phyloP scores from a whole-genome alignment of 2,888 invertebrate species.

The Cataglyphis albicans region DNA sequence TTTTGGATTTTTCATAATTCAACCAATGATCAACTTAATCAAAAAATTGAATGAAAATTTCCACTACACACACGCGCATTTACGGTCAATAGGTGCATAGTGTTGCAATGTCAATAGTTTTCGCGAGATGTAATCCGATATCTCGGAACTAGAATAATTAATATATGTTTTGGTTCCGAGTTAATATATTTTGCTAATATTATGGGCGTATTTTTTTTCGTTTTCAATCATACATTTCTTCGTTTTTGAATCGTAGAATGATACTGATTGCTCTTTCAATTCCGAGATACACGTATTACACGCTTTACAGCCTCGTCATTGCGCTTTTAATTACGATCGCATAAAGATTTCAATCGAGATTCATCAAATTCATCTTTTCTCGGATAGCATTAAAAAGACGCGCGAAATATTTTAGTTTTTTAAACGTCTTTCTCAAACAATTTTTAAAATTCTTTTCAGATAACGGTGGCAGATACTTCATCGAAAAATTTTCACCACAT shows the following conservation, averaged over 20 bases:
- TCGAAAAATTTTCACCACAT: not conserved
- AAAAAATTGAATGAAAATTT: not conserved
- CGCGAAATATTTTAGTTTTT: not conserved
- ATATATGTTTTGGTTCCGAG: not conserved
- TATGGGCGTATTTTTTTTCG: not conserved
- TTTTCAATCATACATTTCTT: too few relatives aligned
- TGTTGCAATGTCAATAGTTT: constrained; percentile 24
- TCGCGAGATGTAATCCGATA: constrained; percentile 24
- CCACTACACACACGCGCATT: constrained; percentile 15
- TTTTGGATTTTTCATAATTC: not conserved
- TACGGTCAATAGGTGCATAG: constrained; percentile 1
- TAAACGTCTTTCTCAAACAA: not conserved
- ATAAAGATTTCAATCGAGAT: constrained; percentile 25
- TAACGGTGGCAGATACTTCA: not conserved
- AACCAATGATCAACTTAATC: not conserved
- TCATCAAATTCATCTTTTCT: constrained; percentile 10
- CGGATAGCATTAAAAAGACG: not conserved
- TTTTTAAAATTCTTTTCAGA: not conserved
- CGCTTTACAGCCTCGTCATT: constrained; percentile 35
- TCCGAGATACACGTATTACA: not conserved
- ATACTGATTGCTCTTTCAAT: not conserved
- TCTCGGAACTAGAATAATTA: constrained; percentile 9
- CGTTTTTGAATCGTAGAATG: not conserved
- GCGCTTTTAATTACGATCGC: constrained; percentile 18
- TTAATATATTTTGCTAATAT: not conserved